phyloP scores from a whole-genome alignment of 1,140 invertebrate species.

The Dryas iulia region DNA sequence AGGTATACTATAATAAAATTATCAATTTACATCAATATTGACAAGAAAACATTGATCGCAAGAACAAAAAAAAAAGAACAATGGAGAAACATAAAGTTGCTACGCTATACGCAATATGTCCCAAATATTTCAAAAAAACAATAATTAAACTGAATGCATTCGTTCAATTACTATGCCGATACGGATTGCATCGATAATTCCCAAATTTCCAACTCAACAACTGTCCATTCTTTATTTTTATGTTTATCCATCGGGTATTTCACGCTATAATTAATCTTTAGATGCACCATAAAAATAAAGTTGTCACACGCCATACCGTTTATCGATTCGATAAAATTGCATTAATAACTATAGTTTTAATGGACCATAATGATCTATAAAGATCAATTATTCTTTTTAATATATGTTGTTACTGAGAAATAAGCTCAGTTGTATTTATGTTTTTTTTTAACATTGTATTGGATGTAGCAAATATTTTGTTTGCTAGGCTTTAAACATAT shows the following conservation, averaged over 20 bases:
- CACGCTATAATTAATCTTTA: neutral
- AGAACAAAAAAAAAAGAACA: neutral
- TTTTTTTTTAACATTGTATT: no score
- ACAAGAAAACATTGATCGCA: neutral
- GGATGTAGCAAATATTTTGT: no score
- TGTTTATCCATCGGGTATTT: neutral
- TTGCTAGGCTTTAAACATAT: no score
- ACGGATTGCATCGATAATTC: neutral
- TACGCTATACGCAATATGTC: neutral
- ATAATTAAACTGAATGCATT: neutral
- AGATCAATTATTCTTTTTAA: conserved; percentile 8
- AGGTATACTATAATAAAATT: no score
- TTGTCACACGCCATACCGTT: conserved; percentile 44
- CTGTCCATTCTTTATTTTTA: no score
- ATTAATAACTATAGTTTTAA: conserved; percentile 17
- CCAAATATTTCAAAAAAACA: neutral
- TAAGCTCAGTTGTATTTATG: no score
- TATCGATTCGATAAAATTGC: conserved; percentile 26
- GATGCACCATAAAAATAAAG: conserved; percentile 35
- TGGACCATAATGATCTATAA: conserved; percentile 18
- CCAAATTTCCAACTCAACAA: neutral
- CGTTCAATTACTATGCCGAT: neutral
- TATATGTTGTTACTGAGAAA: neutral
- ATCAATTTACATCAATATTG: no score
- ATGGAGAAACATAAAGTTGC: neutral